Percentiles rank a stretch among this genome's conserved stretches.
phyloP scores from a whole-genome alignment of 2,888 invertebrate species.

The Drosophila flavopinicola region DNA sequence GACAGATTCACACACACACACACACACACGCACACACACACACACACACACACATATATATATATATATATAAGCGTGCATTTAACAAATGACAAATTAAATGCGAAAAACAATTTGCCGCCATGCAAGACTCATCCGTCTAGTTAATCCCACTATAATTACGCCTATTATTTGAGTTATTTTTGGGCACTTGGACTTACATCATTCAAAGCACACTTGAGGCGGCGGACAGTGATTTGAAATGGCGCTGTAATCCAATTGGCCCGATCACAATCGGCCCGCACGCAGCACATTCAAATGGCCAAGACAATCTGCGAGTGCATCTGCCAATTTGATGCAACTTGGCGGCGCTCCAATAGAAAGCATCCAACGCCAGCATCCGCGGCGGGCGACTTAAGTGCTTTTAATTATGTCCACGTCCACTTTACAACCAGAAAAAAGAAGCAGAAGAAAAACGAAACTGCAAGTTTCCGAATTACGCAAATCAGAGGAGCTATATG shows the following conservation, averaged over 20 bases:
- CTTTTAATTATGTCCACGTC: slow-evolving; percentile 80
- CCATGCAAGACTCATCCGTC: neutral
- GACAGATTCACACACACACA: too few species aligned
- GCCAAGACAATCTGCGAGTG: slow-evolving; percentile 38
- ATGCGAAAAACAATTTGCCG: too few species aligned
- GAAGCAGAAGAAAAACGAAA: too few species aligned
- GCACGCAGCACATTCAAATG: slow-evolving; percentile 30
- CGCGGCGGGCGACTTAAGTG: slow-evolving; percentile 63
- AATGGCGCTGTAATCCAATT: slow-evolving; percentile 30
- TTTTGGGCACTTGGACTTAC: slow-evolving; percentile 6
- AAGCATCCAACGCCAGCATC: slow-evolving; percentile 1
- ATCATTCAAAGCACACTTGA: slow-evolving; percentile 17
- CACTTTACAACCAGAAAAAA: slow-evolving; percentile 74
- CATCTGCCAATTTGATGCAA: slow-evolving; percentile 54
- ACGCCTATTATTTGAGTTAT: slow-evolving; percentile 2
- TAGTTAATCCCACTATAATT: slow-evolving; percentile 3
- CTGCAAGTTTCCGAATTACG: slow-evolving; percentile 69
- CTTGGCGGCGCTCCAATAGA: slow-evolving; percentile 56
- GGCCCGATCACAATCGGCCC: slow-evolving; percentile 37
- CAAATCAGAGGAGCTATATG: slow-evolving; percentile 57
- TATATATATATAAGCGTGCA: too few species aligned
- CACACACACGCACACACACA: too few species aligned
- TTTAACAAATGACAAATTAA: neutral
- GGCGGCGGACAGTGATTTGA: slow-evolving; percentile 10
- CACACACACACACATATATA: too few species aligned